Base-by-base conservation (phyloP, 2,888 invertebrate species). In the Cenopis cana region DNA sequence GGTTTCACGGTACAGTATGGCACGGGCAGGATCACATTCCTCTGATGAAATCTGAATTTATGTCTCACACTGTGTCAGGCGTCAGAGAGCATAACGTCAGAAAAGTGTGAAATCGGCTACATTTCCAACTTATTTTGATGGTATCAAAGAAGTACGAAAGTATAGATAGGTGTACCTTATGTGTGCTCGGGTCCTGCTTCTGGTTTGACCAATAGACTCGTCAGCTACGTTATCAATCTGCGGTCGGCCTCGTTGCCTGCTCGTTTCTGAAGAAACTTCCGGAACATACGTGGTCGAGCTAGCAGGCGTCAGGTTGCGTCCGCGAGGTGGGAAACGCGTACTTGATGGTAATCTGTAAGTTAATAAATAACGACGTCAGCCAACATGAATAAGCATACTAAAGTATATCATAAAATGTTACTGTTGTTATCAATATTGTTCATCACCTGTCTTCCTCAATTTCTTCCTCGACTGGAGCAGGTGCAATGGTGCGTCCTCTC, bases 261-360 rank as follows among this genome's bases (percentile, higher is more conserved):
- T 83, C 75, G 91, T 82, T 86, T 94, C 89, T 76, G 93, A 86
- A n/a, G 91, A 85, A 65, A 85, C 85, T 86, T 89, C 93, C 74
- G 90, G 93, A 75, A 81, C 89, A 73, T 83, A 85, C 69, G 95
- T 94, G 52, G 95, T 94, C 24, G 94, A 94, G 76, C 91, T 92
- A 52, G 82, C 74, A 68, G 88, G 79, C 18, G 84, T 86, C 65
- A 93, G 77, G 89, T 86, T 88, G 87, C 95, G 91, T 77, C 95
- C 95, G 72, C 96, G 95, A 56, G 97, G 96, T 74, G 97, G 97
- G 87, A 97, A 97, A 75, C 97, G 95, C n/a, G 97, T 97, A 81
- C 96, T 97, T n/a, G 95, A 95, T 1, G 97, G 97, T 75, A 97
- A 89, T 77, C 97, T 93, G 76, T 82, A 83, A 57, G 36, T 17